These are phyloP conservation scores for Hemichromis elongatus DNA, from an alignment of 2,113 vertebrate species.

Conservation along the genomic window DNA sequence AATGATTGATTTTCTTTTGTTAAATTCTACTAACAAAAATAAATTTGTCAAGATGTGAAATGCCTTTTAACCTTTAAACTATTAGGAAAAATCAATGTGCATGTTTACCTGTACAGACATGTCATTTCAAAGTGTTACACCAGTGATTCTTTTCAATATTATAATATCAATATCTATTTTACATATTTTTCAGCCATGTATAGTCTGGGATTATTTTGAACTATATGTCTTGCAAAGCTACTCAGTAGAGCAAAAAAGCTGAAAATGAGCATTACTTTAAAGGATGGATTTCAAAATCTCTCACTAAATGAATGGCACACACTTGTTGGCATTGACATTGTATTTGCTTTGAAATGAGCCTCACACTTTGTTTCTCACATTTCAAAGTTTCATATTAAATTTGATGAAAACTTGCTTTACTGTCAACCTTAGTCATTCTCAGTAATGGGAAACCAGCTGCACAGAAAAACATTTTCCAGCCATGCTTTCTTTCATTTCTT, in stretches of 20 bases:
- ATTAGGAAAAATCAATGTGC: not conserved
- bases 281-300: not conserved
- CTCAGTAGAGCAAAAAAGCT: not conserved
- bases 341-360: not conserved
- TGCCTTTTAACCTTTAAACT: not conserved
- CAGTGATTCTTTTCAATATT: not conserved
- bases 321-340: not conserved
- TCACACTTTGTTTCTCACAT: not conserved
- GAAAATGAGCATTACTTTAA: not conserved
- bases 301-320: not conserved
- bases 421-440: not conserved
- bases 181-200: not conserved
- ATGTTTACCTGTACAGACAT: not conserved
- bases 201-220: not conserved
- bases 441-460: not conserved
- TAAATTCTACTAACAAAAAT: not conserved
- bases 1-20: not conserved
- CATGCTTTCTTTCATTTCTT: not conserved
- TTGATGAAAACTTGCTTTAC: not conserved
- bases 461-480: not conserved
- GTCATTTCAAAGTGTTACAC: not conserved
- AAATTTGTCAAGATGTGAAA: not conserved
- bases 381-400: not conserved
- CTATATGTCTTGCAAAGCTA: not conserved
- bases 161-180: not conserved